A percentile compares a stretch with the other conserved stretches of the same genome.
Evolutionary conservation across 1,140 invertebrate genomes (phyloP).

Genomic region (Drosophila watanabei): DNA sequence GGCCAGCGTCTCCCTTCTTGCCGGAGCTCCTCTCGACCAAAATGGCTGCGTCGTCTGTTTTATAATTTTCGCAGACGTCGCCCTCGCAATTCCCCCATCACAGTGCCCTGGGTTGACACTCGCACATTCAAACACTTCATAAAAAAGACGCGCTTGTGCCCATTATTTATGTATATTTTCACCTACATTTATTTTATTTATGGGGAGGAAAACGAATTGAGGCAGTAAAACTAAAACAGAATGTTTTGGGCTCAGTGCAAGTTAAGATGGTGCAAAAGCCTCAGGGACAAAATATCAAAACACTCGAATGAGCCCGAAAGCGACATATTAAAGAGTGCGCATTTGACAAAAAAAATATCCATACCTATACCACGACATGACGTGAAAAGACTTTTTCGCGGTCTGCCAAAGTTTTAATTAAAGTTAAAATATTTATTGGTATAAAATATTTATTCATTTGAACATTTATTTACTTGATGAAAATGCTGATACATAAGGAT

Average conservation of each 20-base stretch:
- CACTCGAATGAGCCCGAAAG: slow-evolving; percentile 16
- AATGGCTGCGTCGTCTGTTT: slow-evolving; percentile 60
- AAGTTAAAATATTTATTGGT: not conserved
- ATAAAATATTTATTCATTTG: not conserved
- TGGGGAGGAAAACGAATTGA: slow-evolving; percentile 22
- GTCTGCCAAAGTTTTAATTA: not conserved
- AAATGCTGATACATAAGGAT: too few relatives aligned
- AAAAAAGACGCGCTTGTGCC: slow-evolving; percentile 70
- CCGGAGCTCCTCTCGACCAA: slow-evolving; percentile 8
- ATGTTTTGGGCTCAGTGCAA: slow-evolving; percentile 33
- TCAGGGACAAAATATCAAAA: slow-evolving; percentile 41
- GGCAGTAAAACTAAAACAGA: slow-evolving; percentile 36
- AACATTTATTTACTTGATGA: too few relatives aligned
- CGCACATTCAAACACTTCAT: slow-evolving; percentile 58
- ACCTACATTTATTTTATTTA: slow-evolving; percentile 79
- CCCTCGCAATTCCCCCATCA: slow-evolving; percentile 14
- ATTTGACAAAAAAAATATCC: not conserved
- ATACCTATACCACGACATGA: not conserved
- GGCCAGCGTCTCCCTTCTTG: slow-evolving; percentile 4
- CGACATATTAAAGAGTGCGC: slow-evolving; percentile 4
- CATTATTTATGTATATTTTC: slow-evolving; percentile 81
- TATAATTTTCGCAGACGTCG: slow-evolving; percentile 72
- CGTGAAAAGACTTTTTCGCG: not conserved
- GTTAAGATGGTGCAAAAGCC: slow-evolving; percentile 41
- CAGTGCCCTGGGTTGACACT: slow-evolving; percentile 32